Evolutionary conservation across 1,140 invertebrate genomes (phyloP).

Genomic region (Caerostris darwini): DNA sequence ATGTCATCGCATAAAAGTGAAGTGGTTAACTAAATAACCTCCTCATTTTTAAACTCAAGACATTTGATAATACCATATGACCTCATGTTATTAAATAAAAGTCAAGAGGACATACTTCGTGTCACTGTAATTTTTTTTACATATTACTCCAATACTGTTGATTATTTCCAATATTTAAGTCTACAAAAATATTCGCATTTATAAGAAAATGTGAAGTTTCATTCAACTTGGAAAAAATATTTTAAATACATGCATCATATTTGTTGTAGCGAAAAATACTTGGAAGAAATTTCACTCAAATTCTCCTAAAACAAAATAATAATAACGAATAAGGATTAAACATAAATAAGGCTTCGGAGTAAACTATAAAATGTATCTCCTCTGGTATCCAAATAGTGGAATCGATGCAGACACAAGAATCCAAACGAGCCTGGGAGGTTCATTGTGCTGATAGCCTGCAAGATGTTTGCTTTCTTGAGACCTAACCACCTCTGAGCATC

Average conservation of each 20-base stretch:
- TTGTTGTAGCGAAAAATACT: not conserved
- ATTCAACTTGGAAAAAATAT: not conserved
- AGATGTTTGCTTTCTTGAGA: slow-evolving; percentile 26
- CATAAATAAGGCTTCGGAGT: not conserved
- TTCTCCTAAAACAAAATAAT: not conserved
- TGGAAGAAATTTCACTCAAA: not conserved
- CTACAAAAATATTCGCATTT: too few relatives aligned
- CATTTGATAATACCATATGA: too few relatives aligned
- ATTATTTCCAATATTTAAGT: too few relatives aligned
- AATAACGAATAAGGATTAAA: not conserved
- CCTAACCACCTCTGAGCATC: slow-evolving; percentile 7
- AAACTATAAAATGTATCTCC: slow-evolving; percentile 34
- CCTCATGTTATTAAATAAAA: too few relatives aligned
- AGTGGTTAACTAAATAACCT: too few relatives aligned
- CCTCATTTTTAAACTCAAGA: too few relatives aligned
- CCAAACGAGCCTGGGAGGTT: slow-evolving; percentile 31
- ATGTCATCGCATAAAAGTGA: too few relatives aligned
- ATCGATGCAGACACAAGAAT: not conserved
- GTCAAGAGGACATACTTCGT: too few relatives aligned
- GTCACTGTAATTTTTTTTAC: too few relatives aligned
- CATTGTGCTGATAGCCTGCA: not conserved
- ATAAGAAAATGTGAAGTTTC: not conserved
- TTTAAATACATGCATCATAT: not conserved
- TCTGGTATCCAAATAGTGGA: slow-evolving; percentile 34
- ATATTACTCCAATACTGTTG: too few relatives aligned